These are phyloP conservation scores for Heliothis subflexa DNA, from an alignment of 1,140 invertebrate species.

Conservation along the genomic window DNA sequence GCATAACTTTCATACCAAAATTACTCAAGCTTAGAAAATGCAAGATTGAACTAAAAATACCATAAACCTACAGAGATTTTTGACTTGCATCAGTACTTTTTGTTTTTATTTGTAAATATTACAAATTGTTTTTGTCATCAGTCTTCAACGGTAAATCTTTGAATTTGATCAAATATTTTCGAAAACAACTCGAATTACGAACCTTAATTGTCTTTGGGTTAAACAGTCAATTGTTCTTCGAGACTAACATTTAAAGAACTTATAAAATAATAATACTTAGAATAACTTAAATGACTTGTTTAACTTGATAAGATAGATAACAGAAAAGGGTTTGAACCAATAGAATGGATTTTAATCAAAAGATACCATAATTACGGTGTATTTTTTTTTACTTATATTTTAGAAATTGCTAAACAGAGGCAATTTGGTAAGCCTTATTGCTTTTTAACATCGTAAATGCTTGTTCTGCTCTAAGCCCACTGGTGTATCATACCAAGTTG, in stretches of 20 bases:
- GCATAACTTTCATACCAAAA: neutral
- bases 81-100: conserved; percentile 13
- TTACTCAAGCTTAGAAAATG: neutral
- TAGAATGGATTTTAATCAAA: too few relatives aligned
- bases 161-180: conserved; percentile 9
- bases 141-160: conserved; percentile 34
- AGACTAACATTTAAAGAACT: conserved; percentile 13
- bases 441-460: too few relatives aligned
- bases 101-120: conserved; percentile 22
- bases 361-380: too few relatives aligned
- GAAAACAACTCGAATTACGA: conserved; percentile 7
- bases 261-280: conserved; percentile 12
- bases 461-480: too few relatives aligned
- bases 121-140: conserved; percentile 37
- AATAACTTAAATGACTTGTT: conserved; percentile 2
- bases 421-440: too few relatives aligned
- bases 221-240: conserved; percentile 1
- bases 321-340: too few relatives aligned
- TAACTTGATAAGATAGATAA: neutral
- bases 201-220: conserved; percentile 31
- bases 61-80: neutral
- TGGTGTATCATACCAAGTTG: too few relatives aligned
- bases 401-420: too few relatives aligned
- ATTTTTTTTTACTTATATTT: too few relatives aligned
- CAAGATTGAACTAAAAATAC: conserved; percentile 1